These are phyloP conservation scores for Spermophilus dauricus DNA, from an alignment of 2,113 vertebrate species.

Conservation along the genomic window DNA sequence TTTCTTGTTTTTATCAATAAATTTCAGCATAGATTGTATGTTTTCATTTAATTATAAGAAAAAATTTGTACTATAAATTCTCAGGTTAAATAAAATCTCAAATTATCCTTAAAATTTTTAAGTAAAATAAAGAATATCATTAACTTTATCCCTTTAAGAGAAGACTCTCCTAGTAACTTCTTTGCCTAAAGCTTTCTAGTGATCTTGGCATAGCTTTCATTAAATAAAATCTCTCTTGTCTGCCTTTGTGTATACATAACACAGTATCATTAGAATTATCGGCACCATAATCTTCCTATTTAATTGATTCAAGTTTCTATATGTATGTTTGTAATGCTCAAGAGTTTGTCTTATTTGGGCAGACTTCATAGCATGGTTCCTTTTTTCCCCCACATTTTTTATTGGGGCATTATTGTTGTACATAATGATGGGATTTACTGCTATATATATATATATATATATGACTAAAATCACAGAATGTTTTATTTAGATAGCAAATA, in stretches of 20 bases:
- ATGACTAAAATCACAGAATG: not conserved
- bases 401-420: too few relatives aligned
- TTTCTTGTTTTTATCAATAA: slow-evolving; percentile 28
- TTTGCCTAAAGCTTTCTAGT: slow-evolving; percentile 49
- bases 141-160: not conserved
- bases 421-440: too few relatives aligned
- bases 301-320: slow-evolving; percentile 9
- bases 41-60: slow-evolving; percentile 55
- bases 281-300: not conserved
- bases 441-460: too few relatives aligned
- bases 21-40: slow-evolving; percentile 18
- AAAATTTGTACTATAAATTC: slow-evolving; percentile 29
- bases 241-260: slow-evolving; percentile 34
- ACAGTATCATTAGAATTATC: not conserved
- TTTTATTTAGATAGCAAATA: slow-evolving; percentile 24
- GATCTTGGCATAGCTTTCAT: slow-evolving; percentile 46
- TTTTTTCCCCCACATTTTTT: too few relatives aligned
- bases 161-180: not conserved
- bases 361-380: not conserved
- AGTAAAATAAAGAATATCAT: slow-evolving; percentile 14
- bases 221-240: slow-evolving; percentile 39
- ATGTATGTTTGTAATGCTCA: not conserved
- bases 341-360: not conserved
- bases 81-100: slow-evolving; percentile 13
- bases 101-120: slow-evolving; percentile 17